A percentile compares a stretch with the other conserved stretches of the same genome.
Evolutionary conservation across 2,888 invertebrate species (phyloP).

Genomic region (Fragum fragum): DNA sequence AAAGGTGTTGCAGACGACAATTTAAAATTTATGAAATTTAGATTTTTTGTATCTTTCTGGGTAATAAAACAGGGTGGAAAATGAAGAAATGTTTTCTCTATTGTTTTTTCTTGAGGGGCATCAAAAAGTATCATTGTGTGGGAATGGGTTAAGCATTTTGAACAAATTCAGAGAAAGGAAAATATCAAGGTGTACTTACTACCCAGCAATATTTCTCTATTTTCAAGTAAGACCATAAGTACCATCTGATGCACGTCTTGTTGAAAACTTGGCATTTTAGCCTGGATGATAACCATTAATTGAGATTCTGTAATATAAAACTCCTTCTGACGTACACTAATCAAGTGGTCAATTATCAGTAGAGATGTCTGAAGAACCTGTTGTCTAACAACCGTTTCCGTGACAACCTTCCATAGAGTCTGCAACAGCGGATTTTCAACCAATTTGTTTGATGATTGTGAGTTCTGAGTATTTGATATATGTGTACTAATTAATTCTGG

Average conservation of each 20-base stretch:
- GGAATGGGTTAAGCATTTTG: too few species aligned
- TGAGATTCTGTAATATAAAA: conserved; percentile 65
- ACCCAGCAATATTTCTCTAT: conserved; percentile 69
- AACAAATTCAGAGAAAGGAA: too few species aligned
- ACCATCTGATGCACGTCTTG: conserved; percentile 69
- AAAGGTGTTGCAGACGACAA: too few species aligned
- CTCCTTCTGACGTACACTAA: conserved; percentile 50
- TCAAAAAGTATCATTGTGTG: too few species aligned
- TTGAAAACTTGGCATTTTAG: conserved; percentile 64
- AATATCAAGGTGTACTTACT: too few species aligned
- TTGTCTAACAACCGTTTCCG: conserved; percentile 69
- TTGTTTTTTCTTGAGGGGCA: too few species aligned
- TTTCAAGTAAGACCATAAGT: conserved; percentile 63
- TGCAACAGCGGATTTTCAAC: conserved; percentile 46
- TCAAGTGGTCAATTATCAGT: conserved; percentile 62
- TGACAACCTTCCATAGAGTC: conserved; percentile 69
- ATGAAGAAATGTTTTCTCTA: too few species aligned
- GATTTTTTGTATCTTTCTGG: too few species aligned
- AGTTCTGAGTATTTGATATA: not conserved
- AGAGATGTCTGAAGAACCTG: conserved; percentile 67
- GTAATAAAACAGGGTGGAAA: too few species aligned
- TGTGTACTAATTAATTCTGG: conserved; percentile 64
- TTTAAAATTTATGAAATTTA: too few species aligned
- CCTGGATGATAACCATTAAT: conserved; percentile 62
- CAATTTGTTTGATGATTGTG: conserved; percentile 19